Conservation (phyloP, 2,113 vertebrate genomes). For the Astatotilapia flaviijosephi region DNA sequence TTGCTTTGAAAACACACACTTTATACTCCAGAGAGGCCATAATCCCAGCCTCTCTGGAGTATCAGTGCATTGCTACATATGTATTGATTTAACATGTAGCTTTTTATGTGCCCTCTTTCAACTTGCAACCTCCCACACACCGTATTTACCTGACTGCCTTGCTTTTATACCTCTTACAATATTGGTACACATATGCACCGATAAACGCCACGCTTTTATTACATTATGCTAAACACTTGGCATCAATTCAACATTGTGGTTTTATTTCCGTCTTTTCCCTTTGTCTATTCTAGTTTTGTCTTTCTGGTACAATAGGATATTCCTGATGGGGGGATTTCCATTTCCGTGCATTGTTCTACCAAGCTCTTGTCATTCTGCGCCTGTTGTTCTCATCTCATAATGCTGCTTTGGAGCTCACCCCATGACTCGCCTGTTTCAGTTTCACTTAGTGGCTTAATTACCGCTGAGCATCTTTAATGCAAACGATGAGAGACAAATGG, state of each 20-base stretch:
- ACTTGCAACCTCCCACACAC: background rate
- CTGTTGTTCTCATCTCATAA: slow-evolving; percentile 57
- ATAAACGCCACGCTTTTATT: slow-evolving; percentile 4
- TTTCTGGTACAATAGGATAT: slow-evolving; percentile 56
- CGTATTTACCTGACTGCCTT: background rate
- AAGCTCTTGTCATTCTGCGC: slow-evolving; percentile 44
- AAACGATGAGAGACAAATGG: slow-evolving; percentile 64
- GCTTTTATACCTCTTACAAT: background rate
- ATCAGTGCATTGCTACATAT: background rate
- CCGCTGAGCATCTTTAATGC: slow-evolving; percentile 51
- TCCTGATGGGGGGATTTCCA: slow-evolving; percentile 53
- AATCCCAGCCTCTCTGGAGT: background rate
- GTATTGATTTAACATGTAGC: background rate
- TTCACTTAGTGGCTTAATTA: slow-evolving; percentile 72
- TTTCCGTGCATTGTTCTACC: slow-evolving; percentile 49
- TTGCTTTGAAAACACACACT: background rate
- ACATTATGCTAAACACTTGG: slow-evolving; percentile 52
- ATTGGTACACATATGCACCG: background rate
- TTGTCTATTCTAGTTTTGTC: slow-evolving; percentile 39
- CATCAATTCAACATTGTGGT: slow-evolving; percentile 5
- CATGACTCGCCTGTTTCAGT: slow-evolving; percentile 58
- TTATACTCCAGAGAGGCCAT: background rate
- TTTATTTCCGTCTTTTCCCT: slow-evolving; percentile 14
- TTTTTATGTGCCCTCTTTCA: background rate
- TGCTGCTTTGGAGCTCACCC: slow-evolving; percentile 41